phyloP scores from a whole-genome alignment of 2,113 vertebrate species.

The Tamias sibiricus region DNA sequence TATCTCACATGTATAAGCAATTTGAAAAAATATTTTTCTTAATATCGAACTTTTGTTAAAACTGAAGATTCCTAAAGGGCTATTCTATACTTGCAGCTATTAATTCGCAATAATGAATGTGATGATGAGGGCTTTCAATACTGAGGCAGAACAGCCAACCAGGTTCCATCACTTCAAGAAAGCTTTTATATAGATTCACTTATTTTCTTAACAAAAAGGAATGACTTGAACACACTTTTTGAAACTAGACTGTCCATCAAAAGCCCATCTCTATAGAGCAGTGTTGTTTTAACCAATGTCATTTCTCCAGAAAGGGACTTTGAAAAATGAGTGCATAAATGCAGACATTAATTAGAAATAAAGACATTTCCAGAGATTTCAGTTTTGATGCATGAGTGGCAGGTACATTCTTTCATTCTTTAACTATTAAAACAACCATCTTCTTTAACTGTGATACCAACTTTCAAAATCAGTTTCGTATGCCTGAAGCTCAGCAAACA shows the following conservation, averaged over 20 bases:
- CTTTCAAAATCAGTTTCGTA: not conserved
- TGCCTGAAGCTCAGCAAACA: too few relatives aligned
- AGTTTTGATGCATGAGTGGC: not conserved
- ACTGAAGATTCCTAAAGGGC: not conserved
- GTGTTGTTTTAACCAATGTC: not conserved
- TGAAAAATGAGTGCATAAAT: not conserved
- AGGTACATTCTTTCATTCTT: not conserved
- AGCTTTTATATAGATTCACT: not conserved
- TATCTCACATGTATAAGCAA: constrained; percentile 49
- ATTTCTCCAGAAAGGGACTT: not conserved
- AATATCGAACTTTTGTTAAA: constrained; percentile 21
- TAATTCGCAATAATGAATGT: constrained; percentile 2
- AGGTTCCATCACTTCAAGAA: not conserved
- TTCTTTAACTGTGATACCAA: not conserved
- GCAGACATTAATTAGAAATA: not conserved
- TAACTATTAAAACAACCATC: not conserved
- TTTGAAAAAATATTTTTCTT: constrained; percentile 65
- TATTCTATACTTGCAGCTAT: not conserved
- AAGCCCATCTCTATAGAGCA: not conserved
- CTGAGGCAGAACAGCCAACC: not conserved
- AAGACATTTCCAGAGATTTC: not conserved
- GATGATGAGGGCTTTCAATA: not conserved
- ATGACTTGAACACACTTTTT: not conserved
- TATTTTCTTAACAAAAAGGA: not conserved
- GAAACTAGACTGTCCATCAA: not conserved